Evolutionary conservation across 2,797 vertebrate genomes (phyloP).

Genomic region (Agapornis canus): DNA sequence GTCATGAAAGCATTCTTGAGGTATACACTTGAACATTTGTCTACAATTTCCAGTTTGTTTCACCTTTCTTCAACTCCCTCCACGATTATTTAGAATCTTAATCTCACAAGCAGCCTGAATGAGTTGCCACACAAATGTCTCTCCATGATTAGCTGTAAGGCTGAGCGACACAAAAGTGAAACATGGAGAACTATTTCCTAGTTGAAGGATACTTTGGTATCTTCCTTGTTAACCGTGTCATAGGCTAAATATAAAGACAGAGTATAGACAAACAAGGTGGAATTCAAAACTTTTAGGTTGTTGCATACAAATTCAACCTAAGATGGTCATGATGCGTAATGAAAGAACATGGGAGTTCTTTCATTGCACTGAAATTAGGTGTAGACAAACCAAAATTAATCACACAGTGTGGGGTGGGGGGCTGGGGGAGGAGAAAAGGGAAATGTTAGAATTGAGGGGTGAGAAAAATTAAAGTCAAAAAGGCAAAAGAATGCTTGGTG

Average conservation of each 20-base stretch:
- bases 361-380: not conserved
- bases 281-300: not conserved
- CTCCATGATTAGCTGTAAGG: not conserved
- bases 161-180: not conserved
- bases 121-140: not conserved
- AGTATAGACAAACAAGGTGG: not conserved
- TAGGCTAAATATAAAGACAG: not conserved
- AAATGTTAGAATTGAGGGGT: too few relatives aligned
- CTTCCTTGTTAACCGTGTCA: not conserved
- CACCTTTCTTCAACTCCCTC: accelerated
- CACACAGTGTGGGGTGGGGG: accelerated
- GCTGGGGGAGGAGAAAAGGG: not conserved
- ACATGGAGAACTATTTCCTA: not conserved
- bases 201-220: not conserved
- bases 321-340: not conserved
- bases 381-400: not conserved
- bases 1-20: not conserved
- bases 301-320: not conserved
- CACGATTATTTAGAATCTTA: not conserved
- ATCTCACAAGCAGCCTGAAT: not conserved
- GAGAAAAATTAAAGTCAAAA: not conserved
- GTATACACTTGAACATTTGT: not conserved
- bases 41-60: not conserved
- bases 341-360: not conserved
- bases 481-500: not conserved